phyloP scores from a whole-genome alignment of 37 sponge, comb jelly and placozoan species.

The Haliclona indistincta region DNA sequence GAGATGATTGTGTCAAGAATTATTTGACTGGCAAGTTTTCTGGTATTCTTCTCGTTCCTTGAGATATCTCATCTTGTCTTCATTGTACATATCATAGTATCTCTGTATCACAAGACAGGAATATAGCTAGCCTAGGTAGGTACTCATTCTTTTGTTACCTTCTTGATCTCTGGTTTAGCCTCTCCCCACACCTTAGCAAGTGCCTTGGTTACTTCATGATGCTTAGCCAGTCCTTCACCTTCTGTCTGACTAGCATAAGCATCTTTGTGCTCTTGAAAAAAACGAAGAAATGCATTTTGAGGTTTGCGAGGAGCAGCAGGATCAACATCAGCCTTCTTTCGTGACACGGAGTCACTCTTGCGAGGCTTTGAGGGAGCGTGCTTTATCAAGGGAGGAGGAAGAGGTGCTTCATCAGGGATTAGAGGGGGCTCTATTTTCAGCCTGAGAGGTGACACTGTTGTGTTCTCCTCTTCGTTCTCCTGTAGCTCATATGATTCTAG shows the following conservation, averaged over 20 bases:
- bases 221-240: constrained; percentile 49
- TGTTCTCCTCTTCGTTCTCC: too few relatives aligned
- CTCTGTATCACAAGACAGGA: constrained; percentile 13
- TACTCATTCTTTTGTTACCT: constrained; percentile 34
- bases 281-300: constrained; percentile 82
- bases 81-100: constrained; percentile 63
- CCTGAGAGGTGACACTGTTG: too few relatives aligned
- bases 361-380: neutral
- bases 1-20: too few relatives aligned
- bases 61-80: constrained; percentile 69
- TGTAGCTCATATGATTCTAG: neutral
- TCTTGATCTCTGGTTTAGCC: constrained; percentile 52
- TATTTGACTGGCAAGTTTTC: too few relatives aligned
- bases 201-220: constrained; percentile 80
- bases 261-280: constrained; percentile 72
- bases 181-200: constrained; percentile 74
- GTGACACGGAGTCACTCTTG: neutral
- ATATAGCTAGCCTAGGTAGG: neutral
- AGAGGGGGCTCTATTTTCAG: neutral
- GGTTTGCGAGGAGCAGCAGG: constrained; percentile 78
- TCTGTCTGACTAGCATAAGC: constrained; percentile 50
- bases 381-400: neutral
- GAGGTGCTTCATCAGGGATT: neutral
- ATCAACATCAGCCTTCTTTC: constrained; percentile 34
- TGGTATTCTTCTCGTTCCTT: constrained; percentile 60